phyloP scores from a whole-genome alignment of 2,888 invertebrate species.

The Aphodius sticticus region DNA sequence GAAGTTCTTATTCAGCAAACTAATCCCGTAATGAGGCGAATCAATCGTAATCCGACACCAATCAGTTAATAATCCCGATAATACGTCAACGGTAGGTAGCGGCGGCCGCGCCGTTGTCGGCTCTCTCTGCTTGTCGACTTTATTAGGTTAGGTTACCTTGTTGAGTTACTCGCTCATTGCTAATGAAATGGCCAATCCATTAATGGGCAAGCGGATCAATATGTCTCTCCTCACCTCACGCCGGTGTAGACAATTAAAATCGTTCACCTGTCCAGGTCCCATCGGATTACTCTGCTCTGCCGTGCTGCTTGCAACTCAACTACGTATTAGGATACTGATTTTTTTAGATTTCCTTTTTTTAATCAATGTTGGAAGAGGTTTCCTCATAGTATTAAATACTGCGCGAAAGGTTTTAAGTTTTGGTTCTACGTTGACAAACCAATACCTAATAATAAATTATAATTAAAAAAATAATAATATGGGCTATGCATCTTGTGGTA shows the following conservation, averaged over 20 bases:
- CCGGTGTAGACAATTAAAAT: constrained; percentile 18
- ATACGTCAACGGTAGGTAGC: constrained; percentile 49
- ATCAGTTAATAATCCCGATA: constrained; percentile 58
- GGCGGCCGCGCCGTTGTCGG: constrained; percentile 41
- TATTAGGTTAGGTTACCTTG: constrained; percentile 51
- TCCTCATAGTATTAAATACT: too few species aligned
- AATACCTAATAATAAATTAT: too few species aligned
- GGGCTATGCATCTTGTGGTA: too few species aligned
- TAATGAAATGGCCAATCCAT: constrained; percentile 54
- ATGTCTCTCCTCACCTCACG: constrained; percentile 17
- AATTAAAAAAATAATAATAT: too few species aligned
- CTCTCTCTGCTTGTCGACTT: constrained; percentile 45
- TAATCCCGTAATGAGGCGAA: constrained; percentile 54
- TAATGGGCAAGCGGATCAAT: constrained; percentile 43
- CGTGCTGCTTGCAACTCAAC: background rate
- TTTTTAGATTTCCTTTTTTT: background rate
- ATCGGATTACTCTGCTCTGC: background rate
- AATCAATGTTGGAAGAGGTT: too few species aligned
- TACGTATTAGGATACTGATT: background rate
- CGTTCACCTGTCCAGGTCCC: constrained; percentile 4
- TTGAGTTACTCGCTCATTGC: constrained; percentile 49
- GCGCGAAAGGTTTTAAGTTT: too few species aligned
- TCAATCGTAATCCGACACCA: constrained; percentile 57
- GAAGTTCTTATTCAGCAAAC: constrained; percentile 42
- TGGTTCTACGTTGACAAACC: too few species aligned